Evolutionary conservation across 2,888 invertebrate genomes (phyloP).

Genomic region (Hylaea fasciaria): DNA sequence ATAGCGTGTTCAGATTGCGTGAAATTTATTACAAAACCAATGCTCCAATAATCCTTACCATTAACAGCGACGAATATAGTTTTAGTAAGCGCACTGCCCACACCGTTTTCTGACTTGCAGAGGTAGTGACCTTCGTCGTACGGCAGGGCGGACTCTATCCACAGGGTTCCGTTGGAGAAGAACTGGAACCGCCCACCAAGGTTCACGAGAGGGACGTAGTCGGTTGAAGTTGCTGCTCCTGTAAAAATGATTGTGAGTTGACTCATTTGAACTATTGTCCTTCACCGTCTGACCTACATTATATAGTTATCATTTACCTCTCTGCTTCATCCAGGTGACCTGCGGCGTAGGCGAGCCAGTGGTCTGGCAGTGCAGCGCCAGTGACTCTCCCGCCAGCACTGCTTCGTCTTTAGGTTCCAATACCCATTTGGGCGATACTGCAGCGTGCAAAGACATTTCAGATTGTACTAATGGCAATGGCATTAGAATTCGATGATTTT

Average conservation of each 20-base stretch:
- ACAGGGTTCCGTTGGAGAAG: slow-evolving; percentile 89
- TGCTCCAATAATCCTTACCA: slow-evolving; percentile 78
- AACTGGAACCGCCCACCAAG: slow-evolving; percentile 86
- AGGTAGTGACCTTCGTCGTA: slow-evolving; percentile 94
- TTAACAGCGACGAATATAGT: slow-evolving; percentile 92
- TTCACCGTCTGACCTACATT: slow-evolving; percentile 19
- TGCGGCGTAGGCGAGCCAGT: slow-evolving; percentile 90
- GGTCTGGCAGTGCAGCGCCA: slow-evolving; percentile 89
- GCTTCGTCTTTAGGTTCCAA: slow-evolving; percentile 89
- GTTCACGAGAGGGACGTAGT: slow-evolving; percentile 87
- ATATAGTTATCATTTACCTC: slow-evolving; percentile 88
- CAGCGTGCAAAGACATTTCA: slow-evolving; percentile 6
- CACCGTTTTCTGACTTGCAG: slow-evolving; percentile 93
- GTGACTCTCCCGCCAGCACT: slow-evolving; percentile 88
- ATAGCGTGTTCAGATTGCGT: neutral
- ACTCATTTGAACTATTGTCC: too few relatives aligned
- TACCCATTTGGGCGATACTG: slow-evolving; percentile 92
- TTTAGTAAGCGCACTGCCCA: slow-evolving; percentile 92
- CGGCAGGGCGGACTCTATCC: slow-evolving; percentile 89
- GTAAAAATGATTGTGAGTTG: slow-evolving; percentile 22
- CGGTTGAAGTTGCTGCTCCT: slow-evolving; percentile 86
- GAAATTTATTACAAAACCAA: too few relatives aligned
- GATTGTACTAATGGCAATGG: too few relatives aligned
- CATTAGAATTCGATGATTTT: too few relatives aligned
- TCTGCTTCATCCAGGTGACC: slow-evolving; percentile 90